Conservation (phyloP, 1,140 invertebrate species). For the Akabosia matsudoensis region DNA sequence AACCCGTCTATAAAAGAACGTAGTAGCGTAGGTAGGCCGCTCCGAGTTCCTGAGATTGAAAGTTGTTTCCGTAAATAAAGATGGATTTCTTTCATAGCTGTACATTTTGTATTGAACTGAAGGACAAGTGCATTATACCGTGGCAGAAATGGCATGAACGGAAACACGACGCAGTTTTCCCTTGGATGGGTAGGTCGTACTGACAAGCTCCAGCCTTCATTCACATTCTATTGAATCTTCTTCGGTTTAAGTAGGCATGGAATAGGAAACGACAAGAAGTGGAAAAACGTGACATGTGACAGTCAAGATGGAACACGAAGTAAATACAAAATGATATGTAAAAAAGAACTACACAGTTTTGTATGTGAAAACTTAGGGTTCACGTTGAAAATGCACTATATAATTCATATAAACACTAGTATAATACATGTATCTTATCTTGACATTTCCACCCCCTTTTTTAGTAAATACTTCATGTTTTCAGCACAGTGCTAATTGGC, state of each 20-base stretch:
- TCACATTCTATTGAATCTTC: slow-evolving; percentile 8
- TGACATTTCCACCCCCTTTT: too few species aligned
- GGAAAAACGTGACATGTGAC: slow-evolving; percentile 13
- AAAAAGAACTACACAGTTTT: neutral
- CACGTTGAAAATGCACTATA: too few species aligned
- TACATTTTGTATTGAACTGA: neutral
- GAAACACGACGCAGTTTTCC: neutral
- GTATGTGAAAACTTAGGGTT: too few species aligned
- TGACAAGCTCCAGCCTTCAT: neutral
- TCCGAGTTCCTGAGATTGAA: neutral
- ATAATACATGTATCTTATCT: too few species aligned
- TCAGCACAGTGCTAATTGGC: neutral
- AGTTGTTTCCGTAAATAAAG: neutral
- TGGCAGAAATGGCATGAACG: neutral
- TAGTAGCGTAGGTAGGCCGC: too few species aligned
- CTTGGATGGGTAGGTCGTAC: neutral
- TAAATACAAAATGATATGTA: slow-evolving; percentile 10
- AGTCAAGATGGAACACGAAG: neutral
- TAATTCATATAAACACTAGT: neutral
- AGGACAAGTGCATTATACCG: neutral
- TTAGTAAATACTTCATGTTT: neutral
- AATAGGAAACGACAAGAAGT: neutral
- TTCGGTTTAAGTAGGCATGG: neutral
- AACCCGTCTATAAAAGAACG: too few species aligned
- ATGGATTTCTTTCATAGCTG: neutral